A percentile compares a stretch with the other conserved stretches of the same genome.
Conservation (phyloP, 2,113 vertebrate species). For the Nettapus auritus region DNA sequence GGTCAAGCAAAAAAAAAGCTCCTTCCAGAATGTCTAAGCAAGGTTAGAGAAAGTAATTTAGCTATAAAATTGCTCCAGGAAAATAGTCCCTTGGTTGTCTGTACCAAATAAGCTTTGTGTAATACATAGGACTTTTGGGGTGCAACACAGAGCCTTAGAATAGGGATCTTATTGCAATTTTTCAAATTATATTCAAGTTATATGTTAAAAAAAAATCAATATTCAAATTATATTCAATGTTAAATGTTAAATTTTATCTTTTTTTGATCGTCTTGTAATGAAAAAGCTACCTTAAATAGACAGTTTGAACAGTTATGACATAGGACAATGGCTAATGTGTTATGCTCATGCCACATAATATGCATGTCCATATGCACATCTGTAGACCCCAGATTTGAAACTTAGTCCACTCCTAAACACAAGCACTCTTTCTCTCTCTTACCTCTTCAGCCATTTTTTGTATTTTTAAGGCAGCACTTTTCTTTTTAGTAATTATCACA, state of each 20-base stretch:
- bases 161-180: background rate
- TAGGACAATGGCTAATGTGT: background rate
- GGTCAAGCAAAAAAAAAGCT: background rate
- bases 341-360: background rate
- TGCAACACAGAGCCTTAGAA: background rate
- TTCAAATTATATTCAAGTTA: no score
- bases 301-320: background rate
- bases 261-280: background rate
- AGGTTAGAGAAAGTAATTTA: background rate
- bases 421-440: background rate
- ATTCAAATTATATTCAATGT: background rate
- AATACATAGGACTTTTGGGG: background rate
- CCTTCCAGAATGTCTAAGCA: background rate
- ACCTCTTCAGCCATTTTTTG: background rate
- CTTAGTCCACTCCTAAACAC: background rate
- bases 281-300: background rate
- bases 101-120: background rate
- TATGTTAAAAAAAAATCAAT: no score
- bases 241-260: background rate
- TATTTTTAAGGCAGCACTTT: background rate
- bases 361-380: background rate
- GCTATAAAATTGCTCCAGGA: background rate
- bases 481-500: background rate
- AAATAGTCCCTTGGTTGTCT: background rate
- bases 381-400: background rate